Evolutionary conservation across 1,140 invertebrate species (phyloP).

Genomic region (Nasonia vitripennis): DNA sequence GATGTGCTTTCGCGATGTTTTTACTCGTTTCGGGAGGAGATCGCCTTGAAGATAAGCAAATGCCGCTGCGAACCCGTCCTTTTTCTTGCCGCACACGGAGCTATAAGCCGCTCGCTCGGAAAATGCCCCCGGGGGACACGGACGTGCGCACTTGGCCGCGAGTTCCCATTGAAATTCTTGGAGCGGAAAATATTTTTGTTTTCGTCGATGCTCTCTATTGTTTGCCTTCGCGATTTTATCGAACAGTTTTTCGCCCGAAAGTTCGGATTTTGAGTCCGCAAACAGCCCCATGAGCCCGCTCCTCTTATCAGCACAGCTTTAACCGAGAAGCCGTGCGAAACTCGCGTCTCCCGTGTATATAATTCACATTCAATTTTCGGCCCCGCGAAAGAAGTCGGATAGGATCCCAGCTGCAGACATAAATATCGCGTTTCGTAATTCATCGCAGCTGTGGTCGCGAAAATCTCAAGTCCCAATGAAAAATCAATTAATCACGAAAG

Average conservation of each 20-base stretch:
- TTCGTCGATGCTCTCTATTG: not conserved
- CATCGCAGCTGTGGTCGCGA: not conserved
- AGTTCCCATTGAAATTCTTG: constrained; percentile 10
- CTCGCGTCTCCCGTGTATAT: no score
- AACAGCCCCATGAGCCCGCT: not conserved
- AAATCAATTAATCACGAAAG: constrained; percentile 49
- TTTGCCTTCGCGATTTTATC: not conserved
- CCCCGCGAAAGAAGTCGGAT: no score
- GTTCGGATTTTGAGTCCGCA: not conserved
- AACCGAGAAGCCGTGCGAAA: no score
- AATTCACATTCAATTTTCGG: no score
- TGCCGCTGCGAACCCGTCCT: not conserved
- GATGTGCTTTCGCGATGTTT: constrained; percentile 40
- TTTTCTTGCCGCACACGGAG: not conserved
- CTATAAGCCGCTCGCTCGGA: not conserved
- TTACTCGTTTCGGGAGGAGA: constrained; percentile 34
- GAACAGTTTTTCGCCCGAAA: not conserved
- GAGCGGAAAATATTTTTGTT: constrained; percentile 19
- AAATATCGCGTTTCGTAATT: not conserved
- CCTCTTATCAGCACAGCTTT: not conserved
- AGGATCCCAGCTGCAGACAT: no score
- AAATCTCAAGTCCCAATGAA: constrained; percentile 32
- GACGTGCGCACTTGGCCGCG: not conserved
- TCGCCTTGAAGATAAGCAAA: constrained; percentile 46
- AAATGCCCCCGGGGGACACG: no score